phyloP scores from a whole-genome alignment of 2,888 invertebrate genomes.

The Stramonita haemastoma region DNA sequence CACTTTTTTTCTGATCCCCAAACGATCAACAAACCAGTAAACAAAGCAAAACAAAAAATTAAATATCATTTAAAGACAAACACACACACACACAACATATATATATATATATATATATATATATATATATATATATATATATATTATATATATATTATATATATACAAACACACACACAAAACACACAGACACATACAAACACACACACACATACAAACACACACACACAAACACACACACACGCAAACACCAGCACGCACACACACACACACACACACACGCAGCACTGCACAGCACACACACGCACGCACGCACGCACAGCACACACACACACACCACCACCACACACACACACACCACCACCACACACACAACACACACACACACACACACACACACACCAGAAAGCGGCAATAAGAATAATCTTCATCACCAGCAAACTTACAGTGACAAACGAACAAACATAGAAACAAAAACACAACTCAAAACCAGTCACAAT shows the following conservation, averaged over 20 bases:
- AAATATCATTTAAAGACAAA: too few species aligned
- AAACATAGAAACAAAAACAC: too few species aligned
- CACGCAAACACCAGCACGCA: too few species aligned
- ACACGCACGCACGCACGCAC: not conserved
- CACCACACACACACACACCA: not conserved
- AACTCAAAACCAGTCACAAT: too few species aligned
- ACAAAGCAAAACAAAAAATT: too few species aligned
- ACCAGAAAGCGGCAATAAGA: not conserved
- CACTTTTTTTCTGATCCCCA: too few species aligned
- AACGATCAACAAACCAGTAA: too few species aligned
- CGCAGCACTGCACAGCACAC: too few species aligned
- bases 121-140: not conserved
- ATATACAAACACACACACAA: not conserved
- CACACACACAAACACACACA: not conserved
- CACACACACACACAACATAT: not conserved
- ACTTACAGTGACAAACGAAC: not conserved
- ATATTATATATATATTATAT: too few species aligned
- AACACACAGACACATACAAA: conserved; percentile 7
- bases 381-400: not conserved
- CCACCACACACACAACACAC: not conserved
- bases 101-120: not conserved
- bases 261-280: too few species aligned
- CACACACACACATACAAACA: not conserved
- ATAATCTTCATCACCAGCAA: too few species aligned
- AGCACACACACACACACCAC: not conserved